These are phyloP conservation scores for Mallateleia sp. DNA, from an alignment of 2,888 invertebrate species.

Conservation along the genomic window DNA sequence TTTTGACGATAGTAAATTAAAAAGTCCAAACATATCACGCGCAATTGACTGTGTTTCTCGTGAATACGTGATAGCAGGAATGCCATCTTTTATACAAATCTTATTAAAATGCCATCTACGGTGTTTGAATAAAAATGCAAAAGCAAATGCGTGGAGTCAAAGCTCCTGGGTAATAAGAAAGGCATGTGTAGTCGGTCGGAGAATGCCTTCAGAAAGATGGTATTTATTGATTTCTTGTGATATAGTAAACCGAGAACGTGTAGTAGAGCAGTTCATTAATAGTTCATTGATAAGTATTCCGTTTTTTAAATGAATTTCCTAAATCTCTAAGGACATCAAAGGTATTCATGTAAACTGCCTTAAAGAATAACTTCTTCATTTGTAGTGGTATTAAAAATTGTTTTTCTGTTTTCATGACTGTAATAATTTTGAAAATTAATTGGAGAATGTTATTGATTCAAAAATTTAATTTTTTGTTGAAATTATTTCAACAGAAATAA, in stretches of 20 bases:
- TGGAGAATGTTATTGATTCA: no score
- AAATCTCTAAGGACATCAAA: no score
- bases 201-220: background rate
- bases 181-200: conserved; percentile 16
- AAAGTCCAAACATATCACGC: no score
- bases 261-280: background rate
- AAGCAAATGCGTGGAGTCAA: conserved; percentile 20
- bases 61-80: conserved; percentile 26
- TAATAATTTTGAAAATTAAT: no score
- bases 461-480: no score
- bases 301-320: no score
- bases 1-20: no score
- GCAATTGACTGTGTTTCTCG: background rate
- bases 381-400: no score
- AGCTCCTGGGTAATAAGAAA: conserved; percentile 39
- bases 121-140: conserved; percentile 47
- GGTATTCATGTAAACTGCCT: no score
- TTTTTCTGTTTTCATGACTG: no score
- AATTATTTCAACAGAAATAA: no score
- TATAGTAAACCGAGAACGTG: background rate
- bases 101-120: conserved; percentile 45
- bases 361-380: no score
- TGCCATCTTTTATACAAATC: conserved; percentile 1
- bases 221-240: conserved; percentile 2
- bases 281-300: background rate